Evolutionary conservation across 2,888 invertebrate genomes (phyloP).

Genomic region (Neuroscelio doddi): DNA sequence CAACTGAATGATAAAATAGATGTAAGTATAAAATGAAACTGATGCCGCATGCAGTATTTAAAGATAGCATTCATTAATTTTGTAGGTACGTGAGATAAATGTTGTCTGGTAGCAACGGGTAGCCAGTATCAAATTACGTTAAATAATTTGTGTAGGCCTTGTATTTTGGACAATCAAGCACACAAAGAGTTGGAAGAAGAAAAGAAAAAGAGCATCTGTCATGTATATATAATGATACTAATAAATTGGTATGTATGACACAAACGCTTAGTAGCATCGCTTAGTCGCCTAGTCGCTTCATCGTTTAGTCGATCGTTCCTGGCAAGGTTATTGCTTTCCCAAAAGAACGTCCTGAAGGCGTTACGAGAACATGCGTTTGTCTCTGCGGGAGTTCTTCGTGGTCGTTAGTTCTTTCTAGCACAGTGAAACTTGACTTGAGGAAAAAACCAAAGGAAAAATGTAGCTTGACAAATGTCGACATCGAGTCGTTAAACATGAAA

Average conservation of each 20-base stretch:
- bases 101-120: slow-evolving; percentile 22
- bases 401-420: slow-evolving; percentile 34
- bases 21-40: not conserved
- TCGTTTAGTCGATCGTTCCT: not conserved
- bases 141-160: slow-evolving; percentile 25
- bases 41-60: not conserved
- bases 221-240: slow-evolving; percentile 14
- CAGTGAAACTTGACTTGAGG: slow-evolving; percentile 35
- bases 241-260: slow-evolving; percentile 18
- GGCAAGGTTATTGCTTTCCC: slow-evolving; percentile 30
- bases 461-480: slow-evolving; percentile 36
- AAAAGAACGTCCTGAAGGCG: slow-evolving; percentile 30
- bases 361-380: slow-evolving; percentile 27
- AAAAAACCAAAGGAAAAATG: slow-evolving; percentile 30
- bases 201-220: slow-evolving; percentile 1
- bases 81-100: not conserved
- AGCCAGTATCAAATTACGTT: slow-evolving; percentile 29
- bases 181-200: not conserved
- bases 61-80: slow-evolving; percentile 1
- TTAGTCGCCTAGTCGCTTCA: not conserved
- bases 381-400: slow-evolving; percentile 29
- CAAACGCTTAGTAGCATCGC: slow-evolving; percentile 3
- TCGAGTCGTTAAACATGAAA: slow-evolving; percentile 36
- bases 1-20: too few relatives aligned
- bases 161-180: slow-evolving; percentile 20